Evolutionary conservation across 2,797 vertebrate species (phyloP).

Genomic region (Tragelaphus oryx): DNA sequence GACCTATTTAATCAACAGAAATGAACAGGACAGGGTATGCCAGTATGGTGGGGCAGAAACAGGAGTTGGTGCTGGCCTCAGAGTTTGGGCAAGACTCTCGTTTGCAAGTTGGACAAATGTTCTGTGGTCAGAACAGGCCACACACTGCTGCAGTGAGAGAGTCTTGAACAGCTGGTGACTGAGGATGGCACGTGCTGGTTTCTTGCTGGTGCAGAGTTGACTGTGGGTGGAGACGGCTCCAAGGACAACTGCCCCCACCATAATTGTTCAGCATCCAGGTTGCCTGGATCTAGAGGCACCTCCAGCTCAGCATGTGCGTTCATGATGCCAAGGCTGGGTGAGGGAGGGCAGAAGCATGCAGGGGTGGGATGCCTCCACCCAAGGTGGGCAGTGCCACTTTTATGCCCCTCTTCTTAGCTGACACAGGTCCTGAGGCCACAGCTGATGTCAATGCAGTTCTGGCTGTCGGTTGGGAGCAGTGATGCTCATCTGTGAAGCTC

Average conservation of each 20-base stretch:
- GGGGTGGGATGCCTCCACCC: fast-evolving
- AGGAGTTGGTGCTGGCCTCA: background rate
- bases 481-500: background rate
- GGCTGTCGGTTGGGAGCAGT: background rate
- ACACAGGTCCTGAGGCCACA: background rate
- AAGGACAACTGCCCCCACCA: background rate
- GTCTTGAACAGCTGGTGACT: fast-evolving
- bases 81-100: background rate
- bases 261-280: background rate
- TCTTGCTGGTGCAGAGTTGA: background rate
- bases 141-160: background rate
- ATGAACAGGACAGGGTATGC: background rate
- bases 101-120: background rate
- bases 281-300: background rate
- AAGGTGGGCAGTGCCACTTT: background rate
- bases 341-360: background rate
- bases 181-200: background rate
- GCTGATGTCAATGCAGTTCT: fast-evolving
- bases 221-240: background rate
- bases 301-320: fast-evolving
- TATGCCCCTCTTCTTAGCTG: no score
- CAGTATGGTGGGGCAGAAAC: background rate
- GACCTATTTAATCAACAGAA: background rate
- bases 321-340: fast-evolving
- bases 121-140: background rate